These are phyloP conservation scores for Epinephelus lanceolatus DNA, from an alignment of 2,113 vertebrate species.

Conservation along the genomic window DNA sequence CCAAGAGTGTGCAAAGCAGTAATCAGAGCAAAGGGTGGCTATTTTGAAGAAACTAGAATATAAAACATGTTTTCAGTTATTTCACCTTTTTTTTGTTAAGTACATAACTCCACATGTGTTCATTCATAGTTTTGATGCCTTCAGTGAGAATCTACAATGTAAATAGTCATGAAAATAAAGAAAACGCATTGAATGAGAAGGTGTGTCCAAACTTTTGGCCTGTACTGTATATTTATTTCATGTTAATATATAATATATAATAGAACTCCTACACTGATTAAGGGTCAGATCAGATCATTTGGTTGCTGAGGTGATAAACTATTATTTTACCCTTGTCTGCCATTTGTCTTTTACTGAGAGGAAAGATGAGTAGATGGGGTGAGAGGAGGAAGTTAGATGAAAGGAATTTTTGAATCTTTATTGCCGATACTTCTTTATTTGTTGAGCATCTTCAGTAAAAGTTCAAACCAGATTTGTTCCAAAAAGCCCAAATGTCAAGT, in stretches of 20 bases:
- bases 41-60: too few species aligned
- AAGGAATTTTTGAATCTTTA: neutral
- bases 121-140: too few species aligned
- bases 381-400: neutral
- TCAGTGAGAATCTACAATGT: too few species aligned
- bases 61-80: too few species aligned
- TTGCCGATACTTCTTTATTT: neutral
- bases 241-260: too few species aligned
- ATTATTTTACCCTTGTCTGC: neutral
- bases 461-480: conserved; percentile 23
- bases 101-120: too few species aligned
- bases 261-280: conserved; percentile 16
- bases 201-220: too few species aligned
- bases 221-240: conserved; percentile 26
- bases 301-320: conserved; percentile 4
- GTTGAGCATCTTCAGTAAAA: conserved; percentile 8
- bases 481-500: conserved; percentile 43
- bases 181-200: too few species aligned
- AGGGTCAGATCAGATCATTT: conserved; percentile 30
- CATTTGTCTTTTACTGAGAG: conserved; percentile 15
- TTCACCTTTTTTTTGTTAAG: too few species aligned
- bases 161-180: too few species aligned
- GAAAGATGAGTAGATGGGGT: neutral
- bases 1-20: too few species aligned
- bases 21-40: too few species aligned